These are phyloP conservation scores for Macaria notata DNA, from an alignment of 2,888 invertebrate genomes.

Conservation along the genomic window DNA sequence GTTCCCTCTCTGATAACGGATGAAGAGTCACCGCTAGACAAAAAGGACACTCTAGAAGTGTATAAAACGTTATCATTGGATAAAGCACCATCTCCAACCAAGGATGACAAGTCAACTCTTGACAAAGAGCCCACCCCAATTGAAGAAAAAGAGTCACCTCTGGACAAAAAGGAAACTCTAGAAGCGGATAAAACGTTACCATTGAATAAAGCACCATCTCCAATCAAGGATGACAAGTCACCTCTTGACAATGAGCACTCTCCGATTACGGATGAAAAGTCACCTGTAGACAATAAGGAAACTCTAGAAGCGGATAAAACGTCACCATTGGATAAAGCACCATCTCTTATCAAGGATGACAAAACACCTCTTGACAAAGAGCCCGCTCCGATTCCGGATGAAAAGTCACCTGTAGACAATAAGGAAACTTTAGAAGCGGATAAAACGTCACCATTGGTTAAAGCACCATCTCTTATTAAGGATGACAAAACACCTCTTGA, in stretches of 20 bases:
- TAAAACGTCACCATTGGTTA: neutral
- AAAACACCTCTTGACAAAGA: slow-evolving; percentile 14
- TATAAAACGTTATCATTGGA: slow-evolving; percentile 19
- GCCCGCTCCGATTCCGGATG: slow-evolving; percentile 10
- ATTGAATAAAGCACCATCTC: neutral
- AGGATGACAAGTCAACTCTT: neutral
- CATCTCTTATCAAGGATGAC: slow-evolving; percentile 13
- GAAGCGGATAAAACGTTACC: neutral
- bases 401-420: neutral
- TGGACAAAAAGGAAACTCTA: neutral
- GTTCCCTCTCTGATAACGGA: slow-evolving; percentile 8
- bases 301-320: slow-evolving; percentile 27
- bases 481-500: neutral
- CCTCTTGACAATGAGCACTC: neutral
- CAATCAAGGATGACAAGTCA: slow-evolving; percentile 7
- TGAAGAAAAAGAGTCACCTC: too few species aligned
- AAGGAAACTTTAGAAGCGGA: neutral
- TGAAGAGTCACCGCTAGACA: slow-evolving; percentile 19
- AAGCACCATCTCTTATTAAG: neutral
- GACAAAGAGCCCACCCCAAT: slow-evolving; percentile 1
- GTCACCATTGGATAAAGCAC: slow-evolving; percentile 5
- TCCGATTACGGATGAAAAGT: neutral
- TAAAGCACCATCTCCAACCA: slow-evolving; percentile 7
- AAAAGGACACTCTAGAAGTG: slow-evolving; percentile 12
- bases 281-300: slow-evolving; percentile 15